Percentiles rank a stretch among this genome's conserved stretches.
These are phyloP conservation scores for Chrysotoxum bicinctum DNA, from an alignment of 2,888 invertebrate species.

Conservation along the genomic window DNA sequence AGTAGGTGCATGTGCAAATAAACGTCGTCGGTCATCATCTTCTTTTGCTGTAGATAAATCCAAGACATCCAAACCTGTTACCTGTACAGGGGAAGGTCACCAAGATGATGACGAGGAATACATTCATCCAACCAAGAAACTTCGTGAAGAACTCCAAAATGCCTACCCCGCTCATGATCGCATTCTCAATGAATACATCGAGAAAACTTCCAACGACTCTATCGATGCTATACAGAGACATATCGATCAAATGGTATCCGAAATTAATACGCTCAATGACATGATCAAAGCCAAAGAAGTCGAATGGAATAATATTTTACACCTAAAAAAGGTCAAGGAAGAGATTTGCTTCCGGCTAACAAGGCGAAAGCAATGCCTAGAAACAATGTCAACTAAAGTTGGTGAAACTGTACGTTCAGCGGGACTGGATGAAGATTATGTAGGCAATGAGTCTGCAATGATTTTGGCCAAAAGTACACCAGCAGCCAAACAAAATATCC, in stretches of 20 bases:
- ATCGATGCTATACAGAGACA: constrained; percentile 85
- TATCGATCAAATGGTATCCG: constrained; percentile 85
- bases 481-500: constrained; percentile 41
- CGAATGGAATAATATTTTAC: constrained; percentile 92
- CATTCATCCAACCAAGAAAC: constrained; percentile 79
- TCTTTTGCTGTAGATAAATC: neutral
- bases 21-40: constrained; percentile 63
- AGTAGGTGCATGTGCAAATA: constrained; percentile 24
- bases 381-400: constrained; percentile 76
- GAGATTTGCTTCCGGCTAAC: constrained; percentile 89
- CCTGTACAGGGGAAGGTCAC: neutral
- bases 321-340: constrained; percentile 92
- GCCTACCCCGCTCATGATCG: constrained; percentile 84
- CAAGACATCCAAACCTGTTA: constrained; percentile 26
- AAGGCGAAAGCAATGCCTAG: constrained; percentile 86
- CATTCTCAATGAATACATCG: constrained; percentile 85
- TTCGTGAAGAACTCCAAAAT: constrained; percentile 83
- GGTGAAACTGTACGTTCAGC: constrained; percentile 72
- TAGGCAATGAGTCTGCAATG: constrained; percentile 45
- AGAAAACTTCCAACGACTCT: constrained; percentile 84
- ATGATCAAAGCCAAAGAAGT: constrained; percentile 91
- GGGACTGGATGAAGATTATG: constrained; percentile 67
- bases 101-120: constrained; percentile 64
- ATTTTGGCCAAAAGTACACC: constrained; percentile 40
- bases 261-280: constrained; percentile 88